phyloP scores from a whole-genome alignment of 2,888 invertebrate species.

The Drosophila silvestris region DNA sequence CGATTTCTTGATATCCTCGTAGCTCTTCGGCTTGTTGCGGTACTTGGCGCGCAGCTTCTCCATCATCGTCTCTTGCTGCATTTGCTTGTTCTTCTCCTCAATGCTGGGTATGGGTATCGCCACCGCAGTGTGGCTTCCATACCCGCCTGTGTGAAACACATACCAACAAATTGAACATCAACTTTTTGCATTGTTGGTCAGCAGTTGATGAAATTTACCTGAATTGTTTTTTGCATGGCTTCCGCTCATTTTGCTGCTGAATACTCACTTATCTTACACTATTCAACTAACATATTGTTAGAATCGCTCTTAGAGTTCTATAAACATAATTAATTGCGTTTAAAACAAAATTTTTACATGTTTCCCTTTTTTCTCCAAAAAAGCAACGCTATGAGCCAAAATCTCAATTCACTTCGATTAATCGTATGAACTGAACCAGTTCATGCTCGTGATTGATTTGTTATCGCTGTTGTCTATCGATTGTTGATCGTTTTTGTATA shows the following conservation, averaged over 20 bases:
- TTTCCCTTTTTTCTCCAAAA: not conserved
- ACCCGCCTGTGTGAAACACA: conserved; percentile 20
- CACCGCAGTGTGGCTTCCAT: conserved; percentile 26
- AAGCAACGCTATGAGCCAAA: conserved; percentile 14
- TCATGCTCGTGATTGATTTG: conserved; percentile 5
- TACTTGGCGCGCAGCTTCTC: conserved; percentile 93
- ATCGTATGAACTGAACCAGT: conserved; percentile 17
- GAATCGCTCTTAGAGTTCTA: not conserved
- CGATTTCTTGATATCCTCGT: conserved; percentile 94
- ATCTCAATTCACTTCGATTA: not conserved
- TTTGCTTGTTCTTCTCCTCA: conserved; percentile 89
- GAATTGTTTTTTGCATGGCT: conserved; percentile 23
- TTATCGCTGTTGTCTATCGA: not conserved
- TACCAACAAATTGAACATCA: not conserved
- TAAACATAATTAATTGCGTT: not conserved
- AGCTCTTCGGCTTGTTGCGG: conserved; percentile 92
- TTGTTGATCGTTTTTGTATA: not conserved
- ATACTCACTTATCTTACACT: not conserved
- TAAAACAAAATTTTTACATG: not conserved
- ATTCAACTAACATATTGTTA: not conserved
- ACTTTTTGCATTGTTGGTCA: too few species aligned
- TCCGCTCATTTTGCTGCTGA: conserved; percentile 51
- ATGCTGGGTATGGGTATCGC: conserved; percentile 64
- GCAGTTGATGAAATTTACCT: conserved; percentile 31
- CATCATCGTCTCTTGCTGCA: conserved; percentile 95